Evolutionary conservation across 2,888 invertebrate species (phyloP), one percentile per base, ranked within the genome.

Genomic region (Cryptocheilus praepositus): DNA sequence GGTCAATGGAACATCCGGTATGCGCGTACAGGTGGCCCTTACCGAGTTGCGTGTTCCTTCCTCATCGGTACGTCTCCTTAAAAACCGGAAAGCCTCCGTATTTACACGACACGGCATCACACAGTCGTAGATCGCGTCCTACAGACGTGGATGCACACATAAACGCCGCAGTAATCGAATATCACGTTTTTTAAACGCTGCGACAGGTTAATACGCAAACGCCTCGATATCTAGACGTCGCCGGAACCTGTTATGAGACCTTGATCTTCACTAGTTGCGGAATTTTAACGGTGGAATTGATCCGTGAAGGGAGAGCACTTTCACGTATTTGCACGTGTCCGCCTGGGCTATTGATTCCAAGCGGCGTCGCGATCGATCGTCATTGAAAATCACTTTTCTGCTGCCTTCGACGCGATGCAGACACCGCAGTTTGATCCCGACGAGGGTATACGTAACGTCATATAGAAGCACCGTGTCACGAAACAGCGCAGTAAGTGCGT

Each of bases 1-100:
- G 73, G 74, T 81, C 81, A 78, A 85, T 80, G 77, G 81, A 67
- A 81, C 85, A 86, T 86, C 85, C 85, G 86, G 79, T 74, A 59
- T 69, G 64, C 22, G 60, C n/a, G 70, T 59, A 80, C 80, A 79
- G 79, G 78, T 79, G 80, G 64, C 59, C 70, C 45, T 45, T 22
- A 21, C 64, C 16, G 45, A 51, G 36, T 76, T 64, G 55, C 64
- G 64, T 19, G 51, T 61, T 66, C 51, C 61, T 64, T 70, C 71
- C 74, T 65, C 54, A 21, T 36, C 15, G 21, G 8, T 25, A 25
- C 7, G 11, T 46, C 25, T 64, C 36, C 56, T 19, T 59, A 19
- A n/a, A n/a, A 16, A 21, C 43, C 55, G n/a, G 25, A 61, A 44
- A 22, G 36, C 57, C 65, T 52, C 70, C 71, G 68, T 71, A 68